Conservation (phyloP, 2,888 invertebrate genomes). For the Tortrix viridana region DNA sequence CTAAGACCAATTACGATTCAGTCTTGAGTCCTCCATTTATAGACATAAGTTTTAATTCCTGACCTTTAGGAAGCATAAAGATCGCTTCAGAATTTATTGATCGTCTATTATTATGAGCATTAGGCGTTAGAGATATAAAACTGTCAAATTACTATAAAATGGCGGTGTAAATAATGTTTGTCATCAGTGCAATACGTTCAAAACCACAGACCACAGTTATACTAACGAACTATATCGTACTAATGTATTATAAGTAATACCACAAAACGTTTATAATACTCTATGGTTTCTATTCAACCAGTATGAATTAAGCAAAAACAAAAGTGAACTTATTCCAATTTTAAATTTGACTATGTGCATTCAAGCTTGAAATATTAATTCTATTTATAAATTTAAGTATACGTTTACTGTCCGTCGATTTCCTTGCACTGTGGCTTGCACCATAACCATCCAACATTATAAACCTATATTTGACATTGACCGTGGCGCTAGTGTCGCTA, state of each 20-base stretch:
- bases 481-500: neutral
- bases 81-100: conserved; percentile 8
- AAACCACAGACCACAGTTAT: no score
- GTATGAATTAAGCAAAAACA: no score
- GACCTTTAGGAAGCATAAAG: neutral
- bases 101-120: neutral
- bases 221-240: no score
- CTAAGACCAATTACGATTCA: conserved; percentile 8
- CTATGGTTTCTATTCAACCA: no score
- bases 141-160: neutral
- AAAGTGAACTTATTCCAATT: no score
- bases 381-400: neutral
- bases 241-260: no score
- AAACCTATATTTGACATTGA: neutral
- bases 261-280: no score
- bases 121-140: neutral
- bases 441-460: no score
- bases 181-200: neutral
- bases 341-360: neutral
- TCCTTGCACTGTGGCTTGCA: no score
- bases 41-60: conserved; percentile 8
- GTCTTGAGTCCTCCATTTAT: neutral
- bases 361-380: neutral
- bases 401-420: neutral
- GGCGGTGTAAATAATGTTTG: neutral